phyloP scores from a whole-genome alignment of 2,888 invertebrate species.

The Platycheirus albimanus region DNA sequence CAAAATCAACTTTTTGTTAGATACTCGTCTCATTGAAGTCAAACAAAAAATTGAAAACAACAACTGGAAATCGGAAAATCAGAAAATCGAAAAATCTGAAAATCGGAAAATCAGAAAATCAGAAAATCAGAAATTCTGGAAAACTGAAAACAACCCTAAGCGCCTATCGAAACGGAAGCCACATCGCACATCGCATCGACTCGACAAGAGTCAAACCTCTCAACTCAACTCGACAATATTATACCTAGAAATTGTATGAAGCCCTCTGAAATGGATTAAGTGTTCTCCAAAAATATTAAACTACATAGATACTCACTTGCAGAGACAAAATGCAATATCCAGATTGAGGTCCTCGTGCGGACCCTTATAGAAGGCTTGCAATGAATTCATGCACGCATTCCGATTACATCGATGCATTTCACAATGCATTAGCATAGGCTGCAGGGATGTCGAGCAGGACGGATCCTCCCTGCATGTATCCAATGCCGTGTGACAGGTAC shows the following conservation, averaged over 20 bases:
- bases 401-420: constrained; percentile 90
- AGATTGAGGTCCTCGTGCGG: constrained; percentile 91
- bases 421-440: constrained; percentile 93
- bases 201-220: constrained; percentile 40
- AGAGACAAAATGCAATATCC: constrained; percentile 95
- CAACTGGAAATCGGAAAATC: too few relatives aligned
- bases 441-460: constrained; percentile 90
- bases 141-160: constrained; percentile 37
- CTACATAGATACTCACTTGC: constrained; percentile 88
- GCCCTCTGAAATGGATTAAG: constrained; percentile 57
- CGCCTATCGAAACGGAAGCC: constrained; percentile 37
- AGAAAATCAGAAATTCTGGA: too few relatives aligned
- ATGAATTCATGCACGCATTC: constrained; percentile 93
- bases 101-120: too few relatives aligned
- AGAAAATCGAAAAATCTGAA: too few relatives aligned
- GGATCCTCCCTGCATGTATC: constrained; percentile 92
- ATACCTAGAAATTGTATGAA: not conserved
- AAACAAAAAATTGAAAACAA: constrained; percentile 21
- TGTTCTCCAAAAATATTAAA: constrained; percentile 55
- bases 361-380: constrained; percentile 93
- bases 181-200: constrained; percentile 27
- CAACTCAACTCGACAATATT: too few relatives aligned
- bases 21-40: constrained; percentile 9
- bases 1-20: constrained; percentile 18
- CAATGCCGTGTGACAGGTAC: constrained; percentile 94